Conservation (phyloP, 2,888 invertebrate genomes). For the Herminia tarsipennalis region DNA sequence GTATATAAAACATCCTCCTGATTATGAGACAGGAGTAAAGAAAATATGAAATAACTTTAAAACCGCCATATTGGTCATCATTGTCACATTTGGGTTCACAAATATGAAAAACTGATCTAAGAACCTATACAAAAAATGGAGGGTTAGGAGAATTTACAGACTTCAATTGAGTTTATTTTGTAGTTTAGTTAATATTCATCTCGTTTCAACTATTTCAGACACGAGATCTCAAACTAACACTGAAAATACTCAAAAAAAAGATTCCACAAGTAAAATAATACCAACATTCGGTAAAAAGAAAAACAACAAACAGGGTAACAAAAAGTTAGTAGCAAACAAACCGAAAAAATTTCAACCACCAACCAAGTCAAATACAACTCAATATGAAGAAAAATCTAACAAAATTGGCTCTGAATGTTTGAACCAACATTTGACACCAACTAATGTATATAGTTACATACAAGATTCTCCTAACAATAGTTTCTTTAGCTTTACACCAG, state of each 20-base stretch:
- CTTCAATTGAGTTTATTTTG: too few relatives aligned
- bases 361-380: conserved; percentile 23
- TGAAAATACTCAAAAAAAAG: conserved; percentile 15
- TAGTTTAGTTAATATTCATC: background rate
- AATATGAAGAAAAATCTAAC: background rate
- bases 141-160: too few relatives aligned
- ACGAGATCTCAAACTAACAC: background rate
- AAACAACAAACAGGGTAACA: conserved; percentile 4
- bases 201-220: conserved; percentile 5
- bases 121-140: too few relatives aligned
- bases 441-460: background rate
- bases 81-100: too few relatives aligned
- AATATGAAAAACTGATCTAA: too few relatives aligned
- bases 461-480: background rate
- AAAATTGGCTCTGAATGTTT: background rate
- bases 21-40: too few relatives aligned
- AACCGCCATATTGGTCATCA: too few relatives aligned
- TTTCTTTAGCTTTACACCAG: background rate
- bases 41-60: too few relatives aligned
- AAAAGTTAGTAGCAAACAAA: conserved; percentile 27
- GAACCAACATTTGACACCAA: conserved; percentile 7
- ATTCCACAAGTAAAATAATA: conserved; percentile 34
- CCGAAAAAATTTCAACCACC: conserved; percentile 63
- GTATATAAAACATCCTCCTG: too few relatives aligned
- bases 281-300: conserved; percentile 54